These are phyloP conservation scores for Tolmerus cingulatus DNA, from an alignment of 2,888 invertebrate species.

Conservation along the genomic window DNA sequence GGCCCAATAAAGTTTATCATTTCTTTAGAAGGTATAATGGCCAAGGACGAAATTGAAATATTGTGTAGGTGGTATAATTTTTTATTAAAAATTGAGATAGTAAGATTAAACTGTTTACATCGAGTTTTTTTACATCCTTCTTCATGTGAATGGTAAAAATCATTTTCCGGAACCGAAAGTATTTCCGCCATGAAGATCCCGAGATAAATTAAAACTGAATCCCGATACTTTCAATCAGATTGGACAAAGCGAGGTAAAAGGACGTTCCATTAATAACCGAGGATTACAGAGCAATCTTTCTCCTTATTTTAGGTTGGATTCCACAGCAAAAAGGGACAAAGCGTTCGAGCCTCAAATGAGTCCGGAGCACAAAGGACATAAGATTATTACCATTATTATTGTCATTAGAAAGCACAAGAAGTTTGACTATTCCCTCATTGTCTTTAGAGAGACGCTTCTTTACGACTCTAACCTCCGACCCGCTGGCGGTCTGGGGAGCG, in stretches of 20 bases:
- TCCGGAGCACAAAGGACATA: slow-evolving; percentile 17
- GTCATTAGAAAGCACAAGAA: slow-evolving; percentile 30
- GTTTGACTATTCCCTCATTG: slow-evolving; percentile 40
- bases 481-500: background rate
- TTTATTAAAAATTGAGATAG: too few species aligned
- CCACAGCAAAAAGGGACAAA: slow-evolving; percentile 3
- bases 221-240: slow-evolving; percentile 13
- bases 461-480: slow-evolving; percentile 4
- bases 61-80: too few species aligned
- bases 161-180: background rate
- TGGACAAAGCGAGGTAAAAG: background rate
- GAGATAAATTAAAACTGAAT: background rate
- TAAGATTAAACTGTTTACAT: too few species aligned
- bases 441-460: slow-evolving; percentile 4
- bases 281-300: slow-evolving; percentile 7
- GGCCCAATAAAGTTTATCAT: too few species aligned
- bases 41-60: too few species aligned
- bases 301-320: background rate
- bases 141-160: too few species aligned
- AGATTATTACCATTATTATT: slow-evolving; percentile 41
- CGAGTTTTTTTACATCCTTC: too few species aligned
- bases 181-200: background rate
- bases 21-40: too few species aligned
- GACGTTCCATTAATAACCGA: slow-evolving; percentile 12
- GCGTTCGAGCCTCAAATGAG: slow-evolving; percentile 11